Evolutionary conservation across 2,888 invertebrate species (phyloP).

Genomic region (Tipula lateralis): DNA sequence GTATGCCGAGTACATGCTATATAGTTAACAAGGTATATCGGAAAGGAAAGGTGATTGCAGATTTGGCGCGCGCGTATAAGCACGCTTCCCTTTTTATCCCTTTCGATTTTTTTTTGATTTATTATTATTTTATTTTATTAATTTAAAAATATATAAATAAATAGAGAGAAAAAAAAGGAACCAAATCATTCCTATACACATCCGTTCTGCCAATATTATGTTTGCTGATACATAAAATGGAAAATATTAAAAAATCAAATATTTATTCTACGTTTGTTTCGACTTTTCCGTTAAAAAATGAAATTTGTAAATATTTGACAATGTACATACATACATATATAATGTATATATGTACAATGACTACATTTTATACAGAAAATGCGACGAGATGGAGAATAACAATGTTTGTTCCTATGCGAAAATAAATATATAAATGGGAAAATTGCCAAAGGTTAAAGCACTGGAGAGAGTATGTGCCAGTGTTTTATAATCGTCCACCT

Average conservation of each 20-base stretch:
- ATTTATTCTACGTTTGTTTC: background rate
- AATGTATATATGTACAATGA: background rate
- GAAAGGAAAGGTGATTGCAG: background rate
- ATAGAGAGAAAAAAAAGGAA: background rate
- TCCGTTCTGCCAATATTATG: background rate
- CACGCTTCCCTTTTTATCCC: slow-evolving; percentile 11
- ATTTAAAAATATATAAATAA: background rate
- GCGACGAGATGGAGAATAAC: background rate
- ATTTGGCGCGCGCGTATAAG: slow-evolving; percentile 11
- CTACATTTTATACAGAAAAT: background rate
- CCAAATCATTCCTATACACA: slow-evolving; percentile 19
- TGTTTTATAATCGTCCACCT: background rate
- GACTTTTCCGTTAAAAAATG: background rate
- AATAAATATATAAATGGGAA: background rate
- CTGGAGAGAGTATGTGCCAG: background rate
- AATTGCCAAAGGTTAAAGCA: background rate
- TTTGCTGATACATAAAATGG: background rate
- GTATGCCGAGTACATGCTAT: background rate
- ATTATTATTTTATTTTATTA: background rate
- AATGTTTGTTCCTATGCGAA: background rate
- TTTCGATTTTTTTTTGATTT: background rate
- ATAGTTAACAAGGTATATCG: background rate
- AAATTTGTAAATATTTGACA: slow-evolving; percentile 11
- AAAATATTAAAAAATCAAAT: slow-evolving; percentile 20
- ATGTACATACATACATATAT: background rate